Evolutionary conservation across 2,797 vertebrate genomes (phyloP).

Genomic region (Enteromius fasciolatus): DNA sequence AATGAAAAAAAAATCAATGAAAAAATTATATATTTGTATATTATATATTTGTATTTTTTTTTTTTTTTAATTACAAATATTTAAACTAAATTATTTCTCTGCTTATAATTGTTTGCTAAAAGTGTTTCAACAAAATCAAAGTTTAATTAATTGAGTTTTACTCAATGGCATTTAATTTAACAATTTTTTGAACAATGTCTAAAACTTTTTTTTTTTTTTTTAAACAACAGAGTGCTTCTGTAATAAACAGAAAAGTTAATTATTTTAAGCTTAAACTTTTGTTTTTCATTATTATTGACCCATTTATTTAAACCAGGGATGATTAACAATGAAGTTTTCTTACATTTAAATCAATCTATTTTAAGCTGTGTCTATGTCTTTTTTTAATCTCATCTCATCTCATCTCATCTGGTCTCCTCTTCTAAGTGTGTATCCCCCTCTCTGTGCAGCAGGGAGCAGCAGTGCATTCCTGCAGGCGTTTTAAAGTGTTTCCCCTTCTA

Average conservation of each 20-base stretch:
- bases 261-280: not conserved
- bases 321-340: not conserved
- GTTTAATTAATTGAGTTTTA: not conserved
- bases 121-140: not conserved
- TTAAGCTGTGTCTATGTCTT: not conserved
- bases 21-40: too few relatives aligned
- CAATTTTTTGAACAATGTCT: not conserved
- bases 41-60: not conserved
- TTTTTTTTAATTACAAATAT: not conserved
- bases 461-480: constrained; percentile 54
- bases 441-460: constrained; percentile 63
- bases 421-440: constrained; percentile 47
- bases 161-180: not conserved
- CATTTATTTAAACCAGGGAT: not conserved
- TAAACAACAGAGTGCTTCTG: not conserved
- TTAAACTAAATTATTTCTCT: not conserved
- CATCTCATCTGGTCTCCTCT: not conserved
- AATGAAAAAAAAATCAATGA: not conserved
- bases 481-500: constrained; percentile 8
- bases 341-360: constrained; percentile 38
- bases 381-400: not conserved
- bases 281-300: not conserved
- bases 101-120: not conserved
- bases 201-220: not conserved
- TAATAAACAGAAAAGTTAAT: not conserved